Evolutionary conservation across 2,113 vertebrate species (phyloP).

Genomic region (Narcine bancroftii): DNA sequence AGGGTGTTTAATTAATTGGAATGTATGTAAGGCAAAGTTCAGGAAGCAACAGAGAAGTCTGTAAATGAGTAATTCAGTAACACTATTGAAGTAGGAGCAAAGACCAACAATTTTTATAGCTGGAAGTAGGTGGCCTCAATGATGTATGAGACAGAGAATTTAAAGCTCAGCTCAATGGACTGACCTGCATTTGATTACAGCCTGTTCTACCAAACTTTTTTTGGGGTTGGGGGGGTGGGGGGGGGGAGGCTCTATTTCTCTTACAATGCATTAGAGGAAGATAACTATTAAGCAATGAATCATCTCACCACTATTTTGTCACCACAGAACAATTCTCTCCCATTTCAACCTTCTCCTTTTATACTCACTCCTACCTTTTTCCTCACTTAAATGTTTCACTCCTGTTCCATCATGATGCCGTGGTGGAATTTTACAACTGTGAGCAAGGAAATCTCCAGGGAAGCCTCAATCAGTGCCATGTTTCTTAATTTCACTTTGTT

Average conservation of each 20-base stretch:
- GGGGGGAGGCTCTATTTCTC: not conserved
- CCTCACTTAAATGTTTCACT: not conserved
- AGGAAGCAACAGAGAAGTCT: not conserved
- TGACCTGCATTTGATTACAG: not conserved
- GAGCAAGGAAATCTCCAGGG: not conserved
- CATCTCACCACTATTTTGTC: not conserved
- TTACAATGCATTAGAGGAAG: not conserved
- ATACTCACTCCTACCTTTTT: not conserved
- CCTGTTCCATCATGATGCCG: not conserved
- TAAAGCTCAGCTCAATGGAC: not conserved
- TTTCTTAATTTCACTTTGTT: not conserved
- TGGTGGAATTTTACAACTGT: not conserved
- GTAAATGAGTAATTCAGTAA: not conserved
- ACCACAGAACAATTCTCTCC: not conserved
- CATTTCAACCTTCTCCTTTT: too few relatives aligned
- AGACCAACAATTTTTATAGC: not conserved
- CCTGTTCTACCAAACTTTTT: not conserved
- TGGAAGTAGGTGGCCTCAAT: not conserved
- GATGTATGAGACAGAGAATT: not conserved
- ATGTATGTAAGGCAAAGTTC: not conserved
- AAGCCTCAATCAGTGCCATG: not conserved
- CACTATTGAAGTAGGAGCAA: not conserved
- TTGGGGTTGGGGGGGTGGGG: too few relatives aligned
- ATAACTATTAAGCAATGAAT: not conserved
- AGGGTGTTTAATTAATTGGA: not conserved